These are phyloP conservation scores for Adrianichthys oophorus DNA, from an alignment of 2,797 vertebrate species.

Conservation along the genomic window DNA sequence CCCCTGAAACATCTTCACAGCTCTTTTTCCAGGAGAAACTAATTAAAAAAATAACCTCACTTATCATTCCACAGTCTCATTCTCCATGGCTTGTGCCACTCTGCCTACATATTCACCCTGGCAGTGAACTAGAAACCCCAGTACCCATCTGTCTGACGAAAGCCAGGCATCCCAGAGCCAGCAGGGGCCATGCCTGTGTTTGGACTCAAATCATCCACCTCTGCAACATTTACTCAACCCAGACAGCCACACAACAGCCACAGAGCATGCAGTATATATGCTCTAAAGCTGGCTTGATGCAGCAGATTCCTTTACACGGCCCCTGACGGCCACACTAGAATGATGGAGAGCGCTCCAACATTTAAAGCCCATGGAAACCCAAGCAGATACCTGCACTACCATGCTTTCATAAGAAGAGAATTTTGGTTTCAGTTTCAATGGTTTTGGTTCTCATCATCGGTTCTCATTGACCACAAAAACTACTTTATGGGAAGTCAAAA, in stretches of 20 bases:
- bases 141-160: constrained; percentile 53
- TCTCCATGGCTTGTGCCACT: not conserved
- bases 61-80: constrained; percentile 7
- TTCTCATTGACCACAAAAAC: not conserved
- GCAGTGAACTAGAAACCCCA: constrained; percentile 27
- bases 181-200: constrained; percentile 63
- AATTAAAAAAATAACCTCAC: constrained; percentile 20
- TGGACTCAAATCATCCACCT: constrained; percentile 61
- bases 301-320: constrained; percentile 31
- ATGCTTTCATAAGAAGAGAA: constrained; percentile 2
- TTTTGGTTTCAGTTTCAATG: not conserved
- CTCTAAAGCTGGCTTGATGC: constrained; percentile 43
- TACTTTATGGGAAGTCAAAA: constrained; percentile 7
- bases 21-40: constrained; percentile 9
- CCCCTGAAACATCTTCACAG: constrained; percentile 9
- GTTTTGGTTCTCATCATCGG: constrained; percentile 12
- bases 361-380: not conserved
- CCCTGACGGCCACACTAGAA: constrained; percentile 1
- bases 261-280: constrained; percentile 27
- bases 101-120: constrained; percentile 29
- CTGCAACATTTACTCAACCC: constrained; percentile 43
- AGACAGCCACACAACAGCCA: constrained; percentile 48
- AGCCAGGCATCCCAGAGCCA: constrained; percentile 58
- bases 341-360: constrained; percentile 16
- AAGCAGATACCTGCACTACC: not conserved